Evolutionary conservation across 2,888 invertebrate genomes (phyloP), one percentile per base, ranked within the genome.

Genomic region (Gnatocerus cornutus): DNA sequence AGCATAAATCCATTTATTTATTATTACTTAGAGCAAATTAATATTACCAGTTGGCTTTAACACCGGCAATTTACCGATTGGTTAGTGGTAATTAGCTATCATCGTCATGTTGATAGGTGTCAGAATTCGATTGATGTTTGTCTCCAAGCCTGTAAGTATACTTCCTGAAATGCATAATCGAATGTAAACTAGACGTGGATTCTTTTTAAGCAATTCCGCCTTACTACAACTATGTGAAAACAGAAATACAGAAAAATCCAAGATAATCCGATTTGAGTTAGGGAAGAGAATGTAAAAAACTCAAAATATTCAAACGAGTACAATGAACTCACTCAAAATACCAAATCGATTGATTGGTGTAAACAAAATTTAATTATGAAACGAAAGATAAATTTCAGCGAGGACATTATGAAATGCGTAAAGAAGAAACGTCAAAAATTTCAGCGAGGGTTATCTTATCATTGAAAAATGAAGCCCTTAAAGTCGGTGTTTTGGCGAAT

Each of bases 101-200:
- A 59, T 53, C 66, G 61, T 67, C 52, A 67, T 61, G 52, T 61
- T 58, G 30, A 58, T 39, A 33, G 46, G 50, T 45, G 50, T 66
- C 58, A 66, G 41, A 46, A 59, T 50, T 66, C 61, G 67, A 67
- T 21, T 53, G 67, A 67, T 50, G 45, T 59, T 65, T 59, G 66
- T 66, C 67, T 61, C 33, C 33, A 53, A 52, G 33, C 12, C 56
- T 39, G 21, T 12, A 41, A 29, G 53, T 55, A 55, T 55, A 55
- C 39, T 37, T 55, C 53, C 53, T 55, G 53, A 55, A 55, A 55
- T 55, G 53, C 53, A 55, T 55, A 39, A 55, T 55, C 53, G 37
- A 39, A 6, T 55, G 37, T 14, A 37, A 21, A 53, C 37, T 46
- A 13, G 33, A 53, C 14, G 53, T 29, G 29, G 10, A 52, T 29